phyloP scores from a whole-genome alignment of 2,888 invertebrate genomes.

The Fabriciana adippe region DNA sequence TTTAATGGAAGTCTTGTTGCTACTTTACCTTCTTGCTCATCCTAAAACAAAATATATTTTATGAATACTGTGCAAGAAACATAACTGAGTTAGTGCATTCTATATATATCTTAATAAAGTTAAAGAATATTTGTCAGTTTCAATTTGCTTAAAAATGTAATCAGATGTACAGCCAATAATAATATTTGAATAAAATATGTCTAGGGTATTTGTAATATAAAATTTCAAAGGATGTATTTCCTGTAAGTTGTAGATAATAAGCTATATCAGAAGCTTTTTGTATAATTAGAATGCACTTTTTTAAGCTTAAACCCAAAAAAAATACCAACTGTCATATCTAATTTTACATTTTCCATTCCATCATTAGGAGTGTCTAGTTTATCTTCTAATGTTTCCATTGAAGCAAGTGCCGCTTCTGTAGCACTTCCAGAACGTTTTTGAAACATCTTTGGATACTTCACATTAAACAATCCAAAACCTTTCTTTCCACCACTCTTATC shows the following conservation, averaged over 20 bases:
- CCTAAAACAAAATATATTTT: slow-evolving; percentile 52
- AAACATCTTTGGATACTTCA: slow-evolving; percentile 78
- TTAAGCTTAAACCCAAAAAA: not conserved
- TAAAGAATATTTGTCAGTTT: not conserved
- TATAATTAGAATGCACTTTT: too few relatives aligned
- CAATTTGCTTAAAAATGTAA: not conserved
- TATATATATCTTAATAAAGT: not conserved
- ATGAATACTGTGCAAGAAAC: not conserved
- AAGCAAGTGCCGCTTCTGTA: slow-evolving; percentile 88
- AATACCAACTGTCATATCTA: slow-evolving; percentile 78
- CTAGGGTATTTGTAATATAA: too few relatives aligned
- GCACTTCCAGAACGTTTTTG: slow-evolving; percentile 81
- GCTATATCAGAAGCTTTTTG: too few relatives aligned
- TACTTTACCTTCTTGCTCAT: slow-evolving; percentile 80
- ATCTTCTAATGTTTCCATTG: slow-evolving; percentile 91
- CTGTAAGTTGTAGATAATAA: too few relatives aligned
- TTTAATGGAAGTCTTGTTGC: slow-evolving; percentile 77
- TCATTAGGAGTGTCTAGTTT: slow-evolving; percentile 86
- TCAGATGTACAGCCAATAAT: too few relatives aligned
- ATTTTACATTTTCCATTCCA: slow-evolving; percentile 88
- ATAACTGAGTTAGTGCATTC: not conserved
- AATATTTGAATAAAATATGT: not conserved
- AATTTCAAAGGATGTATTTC: too few relatives aligned
- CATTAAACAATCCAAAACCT: slow-evolving; percentile 51
- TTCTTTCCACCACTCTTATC: slow-evolving; percentile 48